phyloP scores from a whole-genome alignment of 2,888 invertebrate species.

The Zonitis immaculata region DNA sequence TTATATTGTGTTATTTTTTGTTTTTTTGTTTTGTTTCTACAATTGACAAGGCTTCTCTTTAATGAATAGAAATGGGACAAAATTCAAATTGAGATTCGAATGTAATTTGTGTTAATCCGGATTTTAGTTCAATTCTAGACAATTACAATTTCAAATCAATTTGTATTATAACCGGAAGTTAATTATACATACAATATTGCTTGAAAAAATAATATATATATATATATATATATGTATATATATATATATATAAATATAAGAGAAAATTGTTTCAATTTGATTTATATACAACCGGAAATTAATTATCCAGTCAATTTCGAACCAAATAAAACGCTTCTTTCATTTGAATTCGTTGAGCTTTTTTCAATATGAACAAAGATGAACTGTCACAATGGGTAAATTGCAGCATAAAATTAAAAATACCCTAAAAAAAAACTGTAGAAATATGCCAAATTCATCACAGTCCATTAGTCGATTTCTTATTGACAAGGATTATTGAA shows the following conservation, averaged over 20 bases:
- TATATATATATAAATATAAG: no score
- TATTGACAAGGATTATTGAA: no score
- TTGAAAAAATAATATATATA: no score
- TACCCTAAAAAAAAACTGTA: no score
- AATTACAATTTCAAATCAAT: background rate
- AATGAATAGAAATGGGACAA: background rate
- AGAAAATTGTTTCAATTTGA: no score
- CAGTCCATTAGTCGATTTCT: no score
- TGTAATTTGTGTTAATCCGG: background rate
- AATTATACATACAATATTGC: background rate
- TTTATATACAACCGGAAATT: background rate
- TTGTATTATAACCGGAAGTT: background rate
- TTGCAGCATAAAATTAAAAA: background rate
- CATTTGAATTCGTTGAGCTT: background rate
- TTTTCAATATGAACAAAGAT: background rate
- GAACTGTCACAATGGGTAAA: background rate
- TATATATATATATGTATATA: no score
- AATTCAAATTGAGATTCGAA: background rate
- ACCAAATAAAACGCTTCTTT: background rate
- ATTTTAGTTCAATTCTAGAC: background rate
- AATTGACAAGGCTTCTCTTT: background rate
- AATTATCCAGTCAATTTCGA: background rate
- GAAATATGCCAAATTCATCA: no score
- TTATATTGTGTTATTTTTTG: slow-evolving; percentile 20
- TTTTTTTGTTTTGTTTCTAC: background rate